These are phyloP conservation scores for Agriopis aurantiaria DNA, from an alignment of 2,888 invertebrate genomes.

Conservation along the genomic window DNA sequence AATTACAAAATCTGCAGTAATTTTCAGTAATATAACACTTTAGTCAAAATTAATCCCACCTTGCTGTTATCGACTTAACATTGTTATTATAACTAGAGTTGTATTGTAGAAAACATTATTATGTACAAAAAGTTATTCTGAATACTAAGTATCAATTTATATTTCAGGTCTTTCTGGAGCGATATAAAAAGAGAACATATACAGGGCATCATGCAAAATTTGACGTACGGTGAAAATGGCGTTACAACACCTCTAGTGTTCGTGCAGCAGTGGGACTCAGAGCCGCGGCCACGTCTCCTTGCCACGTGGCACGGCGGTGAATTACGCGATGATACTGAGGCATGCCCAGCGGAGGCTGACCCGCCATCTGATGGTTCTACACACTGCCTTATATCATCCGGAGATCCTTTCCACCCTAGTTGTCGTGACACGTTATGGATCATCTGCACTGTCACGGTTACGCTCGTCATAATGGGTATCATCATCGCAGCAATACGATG, in stretches of 20 bases:
- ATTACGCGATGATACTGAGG: neutral
- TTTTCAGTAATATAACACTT: too few relatives aligned
- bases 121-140: too few relatives aligned
- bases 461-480: neutral
- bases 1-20: too few relatives aligned
- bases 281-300: neutral
- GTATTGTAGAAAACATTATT: too few relatives aligned
- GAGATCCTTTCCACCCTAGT: neutral
- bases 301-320: constrained; percentile 4
- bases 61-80: too few relatives aligned
- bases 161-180: neutral
- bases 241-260: neutral
- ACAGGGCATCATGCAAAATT: constrained; percentile 5
- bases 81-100: too few relatives aligned
- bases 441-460: neutral
- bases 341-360: neutral
- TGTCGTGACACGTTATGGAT: neutral
- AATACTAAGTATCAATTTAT: neutral
- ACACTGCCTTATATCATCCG: neutral
- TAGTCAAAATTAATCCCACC: too few relatives aligned
- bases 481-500: neutral
- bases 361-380: neutral
- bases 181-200: neutral
- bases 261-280: constrained; percentile 4
- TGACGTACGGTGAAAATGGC: neutral